These are phyloP conservation scores for Parambassis ranga DNA, from an alignment of 2,797 vertebrate genomes.

Conservation along the genomic window DNA sequence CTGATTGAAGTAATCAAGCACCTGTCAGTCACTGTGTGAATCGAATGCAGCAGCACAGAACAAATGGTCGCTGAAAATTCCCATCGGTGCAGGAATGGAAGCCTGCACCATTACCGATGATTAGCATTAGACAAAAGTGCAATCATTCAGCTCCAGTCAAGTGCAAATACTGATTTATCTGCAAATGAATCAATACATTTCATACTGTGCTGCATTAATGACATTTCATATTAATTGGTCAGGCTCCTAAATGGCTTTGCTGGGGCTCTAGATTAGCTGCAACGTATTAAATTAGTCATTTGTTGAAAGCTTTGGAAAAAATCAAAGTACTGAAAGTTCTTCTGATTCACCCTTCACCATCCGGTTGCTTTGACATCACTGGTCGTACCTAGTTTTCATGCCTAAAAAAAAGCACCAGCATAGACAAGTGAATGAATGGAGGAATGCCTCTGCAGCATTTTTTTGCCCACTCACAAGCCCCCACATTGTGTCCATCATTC, in stretches of 20 bases:
- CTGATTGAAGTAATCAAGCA: conserved; percentile 30
- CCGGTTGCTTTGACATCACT: too few relatives aligned
- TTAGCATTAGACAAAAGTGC: conserved; percentile 47
- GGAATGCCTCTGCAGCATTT: conserved; percentile 45
- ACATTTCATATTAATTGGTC: conserved; percentile 24
- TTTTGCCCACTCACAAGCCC: neutral
- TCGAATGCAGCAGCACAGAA: conserved; percentile 43
- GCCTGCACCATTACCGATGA: conserved; percentile 22
- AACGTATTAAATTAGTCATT: too few relatives aligned
- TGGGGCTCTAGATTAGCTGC: neutral
- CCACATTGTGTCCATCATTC: conserved; percentile 29
- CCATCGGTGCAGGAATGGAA: conserved; percentile 15
- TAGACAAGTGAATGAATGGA: conserved; percentile 9
- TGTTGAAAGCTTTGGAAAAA: too few relatives aligned
- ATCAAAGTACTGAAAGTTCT: too few relatives aligned
- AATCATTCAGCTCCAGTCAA: conserved; percentile 38
- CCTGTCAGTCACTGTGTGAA: conserved; percentile 31
- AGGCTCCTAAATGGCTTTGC: conserved; percentile 17
- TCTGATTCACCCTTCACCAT: too few relatives aligned
- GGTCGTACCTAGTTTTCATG: too few relatives aligned
- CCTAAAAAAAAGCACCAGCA: too few relatives aligned
- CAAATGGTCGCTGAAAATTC: conserved; percentile 35
- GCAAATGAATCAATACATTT: conserved; percentile 50
- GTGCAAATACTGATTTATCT: conserved; percentile 50
- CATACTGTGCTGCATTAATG: conserved; percentile 18